These are phyloP conservation scores for Ectropis crepuscularia DNA, from an alignment of 2,888 invertebrate genomes.

Conservation along the genomic window DNA sequence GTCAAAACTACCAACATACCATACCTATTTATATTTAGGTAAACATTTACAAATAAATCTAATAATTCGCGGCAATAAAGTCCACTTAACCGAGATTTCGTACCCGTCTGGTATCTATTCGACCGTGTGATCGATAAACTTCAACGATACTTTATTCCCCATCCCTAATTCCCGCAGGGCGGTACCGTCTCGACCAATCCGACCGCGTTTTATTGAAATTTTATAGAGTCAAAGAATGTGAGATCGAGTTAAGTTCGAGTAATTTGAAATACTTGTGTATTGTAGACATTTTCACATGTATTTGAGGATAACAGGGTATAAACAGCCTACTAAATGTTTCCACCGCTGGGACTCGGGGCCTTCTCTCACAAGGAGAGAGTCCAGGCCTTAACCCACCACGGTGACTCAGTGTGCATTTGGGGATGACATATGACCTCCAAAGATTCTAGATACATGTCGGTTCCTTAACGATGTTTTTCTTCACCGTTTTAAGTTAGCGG, in stretches of 20 bases:
- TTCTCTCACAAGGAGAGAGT: no score
- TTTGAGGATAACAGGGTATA: not conserved
- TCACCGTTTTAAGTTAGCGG: no score
- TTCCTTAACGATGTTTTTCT: no score
- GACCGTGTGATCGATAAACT: slow-evolving; percentile 7
- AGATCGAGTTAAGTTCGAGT: slow-evolving; percentile 25
- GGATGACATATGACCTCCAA: no score
- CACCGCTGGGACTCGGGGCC: no score
- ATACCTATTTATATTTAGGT: no score
- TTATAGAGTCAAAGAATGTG: slow-evolving; percentile 38
- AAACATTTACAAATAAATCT: not conserved
- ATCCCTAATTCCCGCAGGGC: slow-evolving; percentile 20
- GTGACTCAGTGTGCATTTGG: no score
- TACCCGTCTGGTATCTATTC: no score
- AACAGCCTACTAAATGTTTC: no score
- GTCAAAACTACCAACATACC: no score
- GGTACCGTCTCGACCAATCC: slow-evolving; percentile 23
- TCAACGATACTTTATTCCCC: not conserved
- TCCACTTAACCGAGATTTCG: not conserved
- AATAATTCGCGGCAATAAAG: not conserved
- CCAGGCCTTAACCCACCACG: no score
- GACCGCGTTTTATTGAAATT: slow-evolving; percentile 42
- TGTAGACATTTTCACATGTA: not conserved
- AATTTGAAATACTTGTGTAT: slow-evolving; percentile 28
- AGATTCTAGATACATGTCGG: no score